Conservation (phyloP, 2,888 invertebrate genomes). For the Aspidapion aeneum region DNA sequence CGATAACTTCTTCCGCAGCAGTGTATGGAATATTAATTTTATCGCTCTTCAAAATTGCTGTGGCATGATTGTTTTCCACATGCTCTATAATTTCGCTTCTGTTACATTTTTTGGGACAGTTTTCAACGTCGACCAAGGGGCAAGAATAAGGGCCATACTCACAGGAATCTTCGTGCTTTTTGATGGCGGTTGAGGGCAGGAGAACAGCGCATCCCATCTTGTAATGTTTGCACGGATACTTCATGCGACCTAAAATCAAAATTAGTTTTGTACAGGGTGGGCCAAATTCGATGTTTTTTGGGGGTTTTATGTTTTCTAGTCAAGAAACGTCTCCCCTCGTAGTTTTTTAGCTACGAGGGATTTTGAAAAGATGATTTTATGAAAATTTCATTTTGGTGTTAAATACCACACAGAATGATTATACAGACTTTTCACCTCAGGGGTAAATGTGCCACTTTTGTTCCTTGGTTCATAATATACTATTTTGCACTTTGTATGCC, state of each 20-base stretch:
- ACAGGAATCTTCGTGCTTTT: constrained; percentile 30
- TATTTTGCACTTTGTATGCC: too few species aligned
- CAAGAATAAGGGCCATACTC: constrained; percentile 28
- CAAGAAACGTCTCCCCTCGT: too few species aligned
- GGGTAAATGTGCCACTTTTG: too few species aligned
- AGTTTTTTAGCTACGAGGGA: too few species aligned
- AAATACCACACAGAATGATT: too few species aligned
- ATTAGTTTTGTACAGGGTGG: too few species aligned
- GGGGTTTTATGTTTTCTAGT: too few species aligned
- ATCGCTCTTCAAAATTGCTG: constrained; percentile 32
- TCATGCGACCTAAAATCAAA: constrained; percentile 9
- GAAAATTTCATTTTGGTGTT: too few species aligned
- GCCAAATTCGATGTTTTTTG: too few species aligned
- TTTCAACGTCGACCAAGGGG: constrained; percentile 24
- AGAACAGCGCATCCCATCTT: constrained; percentile 32
- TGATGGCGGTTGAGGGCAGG: constrained; percentile 26
- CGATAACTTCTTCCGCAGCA: constrained; percentile 14
- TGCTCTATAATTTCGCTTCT: constrained; percentile 18
- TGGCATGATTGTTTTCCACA: constrained; percentile 30
- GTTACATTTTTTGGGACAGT: constrained; percentile 18
- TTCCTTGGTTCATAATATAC: too few species aligned
- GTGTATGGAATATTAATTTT: constrained; percentile 27
- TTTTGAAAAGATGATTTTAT: too few species aligned
- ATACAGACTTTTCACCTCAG: too few species aligned
- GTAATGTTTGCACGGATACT: constrained; percentile 39